Evolutionary conservation across 2,888 invertebrate species (phyloP), one percentile per base, ranked within the genome.

Genomic region (Diplolepis rosae): DNA sequence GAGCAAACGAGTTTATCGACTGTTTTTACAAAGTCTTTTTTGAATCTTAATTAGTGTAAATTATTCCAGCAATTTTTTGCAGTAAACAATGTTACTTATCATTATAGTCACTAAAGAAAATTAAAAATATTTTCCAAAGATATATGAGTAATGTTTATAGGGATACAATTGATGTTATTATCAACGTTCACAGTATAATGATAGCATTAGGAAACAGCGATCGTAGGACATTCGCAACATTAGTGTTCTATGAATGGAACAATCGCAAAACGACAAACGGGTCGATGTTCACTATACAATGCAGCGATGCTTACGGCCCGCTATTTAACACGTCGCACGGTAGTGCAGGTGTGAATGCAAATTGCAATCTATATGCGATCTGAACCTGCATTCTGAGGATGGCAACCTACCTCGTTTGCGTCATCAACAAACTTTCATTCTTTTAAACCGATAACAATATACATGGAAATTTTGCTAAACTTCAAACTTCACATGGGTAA

Each of bases 241-340:
- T 72, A 74, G 52, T 52, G 35, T 35, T 54, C 65, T 65, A 3
- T 68, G 56, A 75, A 71, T 71, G 39, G 73, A 71, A 75, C 71
- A 73, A 75, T 73, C 73, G 71, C 65, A 66, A 56, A 35, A 67
- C 71, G 69, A 67, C 73, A 73, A 75, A 71, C 69, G 67, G 48
- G 35, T n/a, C 51, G 56, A 30, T n/a, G 24, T 39, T n/a, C 13
- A 39, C n/a, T 39, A 18, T 13, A 61, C 56, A 39, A 61, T 61
- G 45, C 45, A 61, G 24, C 56, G 35, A 61, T 35, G 24, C 56
- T 56, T 56, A 22, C 35, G 22, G 32, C 22, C 56, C 35, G 13
- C 56, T 24, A 61, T 61, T 61, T 61, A 61, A 24, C 56, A 13
- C 35, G 13, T 61, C 24, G 56, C 24, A 18, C 45, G 18, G 45